Evolutionary conservation across 2,797 vertebrate genomes (phyloP), one percentile per base, ranked within the genome.

Genomic region (Acipenser ruthenus): DNA sequence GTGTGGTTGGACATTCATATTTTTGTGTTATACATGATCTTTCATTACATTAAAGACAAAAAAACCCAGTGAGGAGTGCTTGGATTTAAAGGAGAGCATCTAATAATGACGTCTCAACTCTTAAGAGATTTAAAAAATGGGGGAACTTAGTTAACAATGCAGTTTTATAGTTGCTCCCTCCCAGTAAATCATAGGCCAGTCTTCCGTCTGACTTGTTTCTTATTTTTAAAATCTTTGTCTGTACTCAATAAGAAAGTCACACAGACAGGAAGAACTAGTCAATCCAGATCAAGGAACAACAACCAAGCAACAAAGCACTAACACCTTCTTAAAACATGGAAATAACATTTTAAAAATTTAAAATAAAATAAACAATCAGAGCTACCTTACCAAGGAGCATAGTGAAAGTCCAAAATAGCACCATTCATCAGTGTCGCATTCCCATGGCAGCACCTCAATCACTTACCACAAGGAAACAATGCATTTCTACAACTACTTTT

Each of bases 341-440:
- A 91, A 90, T 88, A 88, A 91, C 91, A 79, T 69, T 71, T 59
- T 18, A n/a, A 60, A 67, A 67, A 62, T 50, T 8, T 12, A 66
- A 67, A 61, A 67, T 37, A 88, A 87, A 84, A 93, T 92, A 89
- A 88, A 90, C 79, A 89, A 91, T 91, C 92, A 92, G 88, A 88
- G 88, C 90, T 93, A 92, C 89, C 91, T 94, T 91, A 89, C 91
- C 93, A 93, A 93, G 93, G 91, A 93, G 93, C 90, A 92, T 92
- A 90, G 92, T 91, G 87, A 91, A 92, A 93, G 89, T 93, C 92
- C 92, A 93, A 93, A 93, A 94, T 94, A 94, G 93, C 92, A 94
- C 93, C 93, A 94, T 91, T 93, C 91, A 94, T 94, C 93, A 93
- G 93, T 94, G 93, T 94, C 91, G 93, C 91, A 93, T 88, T 89